Evolutionary conservation across 2,113 vertebrate species (phyloP), one percentile per base, ranked within the genome.

Genomic region (Triplophysa rosa): DNA sequence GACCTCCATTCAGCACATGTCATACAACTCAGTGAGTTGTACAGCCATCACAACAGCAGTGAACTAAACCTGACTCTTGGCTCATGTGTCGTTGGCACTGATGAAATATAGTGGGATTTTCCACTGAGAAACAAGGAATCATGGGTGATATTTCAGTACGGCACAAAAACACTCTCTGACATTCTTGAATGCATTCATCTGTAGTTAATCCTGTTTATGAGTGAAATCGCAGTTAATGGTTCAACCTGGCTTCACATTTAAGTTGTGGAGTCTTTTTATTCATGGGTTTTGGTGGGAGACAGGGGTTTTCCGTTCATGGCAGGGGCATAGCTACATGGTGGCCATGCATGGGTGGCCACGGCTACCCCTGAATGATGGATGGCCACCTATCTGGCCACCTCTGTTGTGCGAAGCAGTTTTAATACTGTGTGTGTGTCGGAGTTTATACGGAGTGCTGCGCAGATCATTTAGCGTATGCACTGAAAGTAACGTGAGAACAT

Each of bases 11-110:
- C 84, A 86, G 79, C 87, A 83, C 84, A 83, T 54, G 80, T 70
- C 82, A 80, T 86, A 84, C 79, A 76, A 84, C 81, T 87, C 77
- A 85, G 76, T 86, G 89, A 82, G 88, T 87, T 84, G 72, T 29
- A 59, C n/a, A 29, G 8, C 21, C 54, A 73, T 73, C 37, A 45
- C 56, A 63, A 63, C 21, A 74, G 54, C n/a, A 21, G 58, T 40
- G 19, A n/a, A 33, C 68, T 7, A 11, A 70, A 62, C 8, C 40
- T 24, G 40, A 63, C 40, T 61, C 54, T 56, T 12, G 40, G 40
- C 49, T 37, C 26, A 33, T 70, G 11, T 70, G 68, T 56, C 26
- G 29, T 13, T 56, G 52, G 33, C 29, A 16, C n/a, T 24, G 2
- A 12, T 24, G 13, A 73, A 61, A 59, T 21, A 37, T 52, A 45